Conservation (phyloP, 2,888 invertebrate genomes). For the Lampropteryx suffumata region DNA sequence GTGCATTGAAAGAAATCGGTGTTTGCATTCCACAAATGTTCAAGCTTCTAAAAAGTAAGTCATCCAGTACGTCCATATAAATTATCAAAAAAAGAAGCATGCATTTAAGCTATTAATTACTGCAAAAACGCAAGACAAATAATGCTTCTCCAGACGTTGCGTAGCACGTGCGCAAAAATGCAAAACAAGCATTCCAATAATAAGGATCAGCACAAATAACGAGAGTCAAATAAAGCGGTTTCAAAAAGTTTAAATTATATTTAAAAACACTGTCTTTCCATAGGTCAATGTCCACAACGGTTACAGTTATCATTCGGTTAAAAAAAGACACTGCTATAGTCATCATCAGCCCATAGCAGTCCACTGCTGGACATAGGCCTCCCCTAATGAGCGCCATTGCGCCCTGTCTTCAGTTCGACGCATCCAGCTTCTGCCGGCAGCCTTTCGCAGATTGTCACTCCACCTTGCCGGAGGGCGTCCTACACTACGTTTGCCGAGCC, state of each 20-base stretch:
- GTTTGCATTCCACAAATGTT: constrained; percentile 7
- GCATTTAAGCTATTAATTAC: constrained; percentile 18
- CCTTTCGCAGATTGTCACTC: too few relatives aligned
- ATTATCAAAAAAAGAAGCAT: constrained; percentile 17
- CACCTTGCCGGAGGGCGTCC: too few relatives aligned
- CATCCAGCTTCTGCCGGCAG: too few relatives aligned
- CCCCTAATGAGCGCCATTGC: too few relatives aligned
- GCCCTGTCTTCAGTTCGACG: too few relatives aligned
- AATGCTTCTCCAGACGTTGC: constrained; percentile 10
- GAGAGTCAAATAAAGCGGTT: constrained; percentile 2
- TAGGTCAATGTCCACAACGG: background rate
- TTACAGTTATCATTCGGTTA: background rate
- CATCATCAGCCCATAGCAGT: too few relatives aligned
- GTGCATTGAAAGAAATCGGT: constrained; percentile 23
- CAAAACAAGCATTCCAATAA: constrained; percentile 12
- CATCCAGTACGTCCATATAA: constrained; percentile 9
- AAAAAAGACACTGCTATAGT: too few relatives aligned
- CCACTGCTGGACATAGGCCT: too few relatives aligned
- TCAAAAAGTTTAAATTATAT: background rate
- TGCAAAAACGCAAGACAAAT: constrained; percentile 14
- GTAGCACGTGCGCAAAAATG: constrained; percentile 20
- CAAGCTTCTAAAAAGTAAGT: constrained; percentile 13
- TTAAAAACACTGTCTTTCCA: background rate
- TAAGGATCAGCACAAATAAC: constrained; percentile 1
- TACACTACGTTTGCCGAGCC: too few relatives aligned